Percentiles rank a stretch among this genome's conserved stretches.
Evolutionary conservation across 2,888 invertebrate genomes (phyloP).

Genomic region (Stratiomys singularior): DNA sequence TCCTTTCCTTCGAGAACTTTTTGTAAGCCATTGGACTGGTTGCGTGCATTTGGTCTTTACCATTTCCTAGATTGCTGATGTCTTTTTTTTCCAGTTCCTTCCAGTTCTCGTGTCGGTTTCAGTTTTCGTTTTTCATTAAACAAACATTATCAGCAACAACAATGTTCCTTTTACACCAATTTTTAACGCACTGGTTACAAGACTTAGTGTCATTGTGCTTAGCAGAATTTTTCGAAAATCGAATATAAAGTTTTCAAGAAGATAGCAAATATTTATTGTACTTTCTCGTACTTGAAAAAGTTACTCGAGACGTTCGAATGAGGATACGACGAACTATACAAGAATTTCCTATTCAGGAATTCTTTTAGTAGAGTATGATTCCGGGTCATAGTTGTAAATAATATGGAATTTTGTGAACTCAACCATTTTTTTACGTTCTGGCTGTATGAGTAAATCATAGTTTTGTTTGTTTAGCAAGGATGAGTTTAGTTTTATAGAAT

Average conservation of each 20-base stretch:
- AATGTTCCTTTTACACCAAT: conserved; percentile 1
- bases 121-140: no score
- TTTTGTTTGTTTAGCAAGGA: no score
- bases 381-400: conserved; percentile 1
- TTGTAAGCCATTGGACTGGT: no score
- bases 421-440: neutral
- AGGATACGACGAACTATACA: neutral
- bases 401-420: neutral
- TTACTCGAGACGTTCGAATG: neutral
- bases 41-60: no score
- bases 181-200: conserved; percentile 4
- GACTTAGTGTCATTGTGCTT: neutral
- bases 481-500: no score
- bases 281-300: neutral
- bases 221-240: neutral
- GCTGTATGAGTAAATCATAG: no score
- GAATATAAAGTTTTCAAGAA: neutral
- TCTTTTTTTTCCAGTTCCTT: no score
- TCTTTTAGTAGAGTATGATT: neutral
- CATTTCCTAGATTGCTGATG: no score
- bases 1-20: no score
- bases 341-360: no score
- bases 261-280: conserved; percentile 21
- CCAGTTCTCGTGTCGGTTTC: no score
- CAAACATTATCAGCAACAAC: no score